Conservation (phyloP, 2,113 vertebrate species). For the Spheniscus mendiculus region DNA sequence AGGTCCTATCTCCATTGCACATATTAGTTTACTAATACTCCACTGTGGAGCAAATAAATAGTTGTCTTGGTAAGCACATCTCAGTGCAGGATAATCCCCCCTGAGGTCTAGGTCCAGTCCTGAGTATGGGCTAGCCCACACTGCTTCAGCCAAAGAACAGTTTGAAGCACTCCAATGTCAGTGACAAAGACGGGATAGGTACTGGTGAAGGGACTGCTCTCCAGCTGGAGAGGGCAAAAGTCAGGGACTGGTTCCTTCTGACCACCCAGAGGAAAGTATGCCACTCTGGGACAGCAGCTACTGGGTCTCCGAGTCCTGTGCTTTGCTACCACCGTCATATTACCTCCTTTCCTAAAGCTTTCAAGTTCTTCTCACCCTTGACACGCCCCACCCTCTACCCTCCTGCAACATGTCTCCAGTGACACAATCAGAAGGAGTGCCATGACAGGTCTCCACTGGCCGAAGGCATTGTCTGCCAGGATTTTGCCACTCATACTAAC, state of each 20-base stretch:
- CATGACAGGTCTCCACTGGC: background rate
- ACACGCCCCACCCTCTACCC: background rate
- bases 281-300: background rate
- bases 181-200: background rate
- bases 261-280: rapidly evolving
- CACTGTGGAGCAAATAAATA: background rate
- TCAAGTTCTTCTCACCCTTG: background rate
- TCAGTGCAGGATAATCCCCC: background rate
- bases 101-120: background rate
- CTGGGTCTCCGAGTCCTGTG: background rate
- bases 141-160: background rate
- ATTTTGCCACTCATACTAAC: background rate
- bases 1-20: background rate
- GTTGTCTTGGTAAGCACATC: background rate
- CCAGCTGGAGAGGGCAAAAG: background rate
- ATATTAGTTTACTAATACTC: background rate
- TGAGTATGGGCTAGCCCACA: background rate
- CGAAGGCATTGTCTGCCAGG: background rate
- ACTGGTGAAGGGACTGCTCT: background rate
- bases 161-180: background rate
- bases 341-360: background rate
- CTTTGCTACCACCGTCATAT: background rate
- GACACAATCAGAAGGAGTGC: background rate
- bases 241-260: background rate
- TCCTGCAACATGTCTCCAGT: background rate